Percentiles rank a stretch among this genome's conserved stretches.
Evolutionary conservation across 2,888 invertebrate species (phyloP).

Genomic region (Dione juno): DNA sequence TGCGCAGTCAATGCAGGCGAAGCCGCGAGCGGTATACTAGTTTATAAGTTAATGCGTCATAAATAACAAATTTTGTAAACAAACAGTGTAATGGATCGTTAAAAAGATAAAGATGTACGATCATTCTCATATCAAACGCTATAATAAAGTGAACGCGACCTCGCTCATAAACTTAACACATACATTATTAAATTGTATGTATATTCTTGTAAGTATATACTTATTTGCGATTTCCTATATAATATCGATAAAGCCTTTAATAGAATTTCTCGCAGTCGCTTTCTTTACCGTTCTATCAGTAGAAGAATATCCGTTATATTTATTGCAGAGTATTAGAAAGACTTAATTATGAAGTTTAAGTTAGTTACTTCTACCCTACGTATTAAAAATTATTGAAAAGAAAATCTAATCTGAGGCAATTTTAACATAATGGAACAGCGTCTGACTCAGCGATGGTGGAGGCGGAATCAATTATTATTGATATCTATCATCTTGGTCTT

Average conservation of each 20-base stretch:
- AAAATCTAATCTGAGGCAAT: too few species aligned
- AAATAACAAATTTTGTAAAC: constrained; percentile 6
- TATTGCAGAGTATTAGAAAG: neutral
- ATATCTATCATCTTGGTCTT: too few species aligned
- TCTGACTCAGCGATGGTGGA: too few species aligned
- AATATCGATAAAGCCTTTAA: neutral
- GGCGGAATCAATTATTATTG: too few species aligned
- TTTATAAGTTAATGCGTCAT: neutral
- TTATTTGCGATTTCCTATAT: too few species aligned
- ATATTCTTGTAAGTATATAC: neutral
- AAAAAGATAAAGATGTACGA: constrained; percentile 2
- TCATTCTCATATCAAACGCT: neutral
- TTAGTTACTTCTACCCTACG: neutral
- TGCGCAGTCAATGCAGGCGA: too few species aligned
- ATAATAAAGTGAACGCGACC: neutral
- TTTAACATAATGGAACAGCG: too few species aligned
- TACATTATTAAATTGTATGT: neutral
- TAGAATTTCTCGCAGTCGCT: neutral
- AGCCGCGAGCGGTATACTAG: too few species aligned
- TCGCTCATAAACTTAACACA: neutral
- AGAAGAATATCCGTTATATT: neutral
- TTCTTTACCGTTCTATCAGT: neutral
- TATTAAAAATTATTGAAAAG: too few species aligned
- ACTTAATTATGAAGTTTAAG: neutral
- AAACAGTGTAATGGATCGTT: neutral